Conservation (phyloP, 2,797 vertebrate genomes). For the Meriones psammophilus region DNA sequence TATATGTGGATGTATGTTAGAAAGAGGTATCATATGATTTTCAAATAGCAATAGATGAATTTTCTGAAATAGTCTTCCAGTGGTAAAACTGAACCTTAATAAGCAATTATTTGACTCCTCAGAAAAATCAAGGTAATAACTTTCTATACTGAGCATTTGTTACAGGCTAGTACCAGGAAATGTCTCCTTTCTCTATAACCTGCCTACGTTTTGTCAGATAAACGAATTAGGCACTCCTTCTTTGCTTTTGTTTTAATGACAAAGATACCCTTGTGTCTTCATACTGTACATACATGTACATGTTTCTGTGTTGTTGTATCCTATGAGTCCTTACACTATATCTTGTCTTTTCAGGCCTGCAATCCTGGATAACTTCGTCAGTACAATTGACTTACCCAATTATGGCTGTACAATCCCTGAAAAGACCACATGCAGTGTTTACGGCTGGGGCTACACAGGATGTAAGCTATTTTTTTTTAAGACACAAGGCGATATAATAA, state of each 20-base stretch:
- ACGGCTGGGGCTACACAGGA: constrained; percentile 99
- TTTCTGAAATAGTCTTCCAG: not conserved
- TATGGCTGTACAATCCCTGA: constrained; percentile 96
- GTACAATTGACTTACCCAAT: constrained; percentile 94
- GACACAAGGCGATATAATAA: constrained; percentile 53
- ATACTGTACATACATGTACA: not conserved
- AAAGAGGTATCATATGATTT: not conserved
- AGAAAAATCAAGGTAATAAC: not conserved
- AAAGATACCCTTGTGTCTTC: not conserved
- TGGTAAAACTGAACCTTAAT: not conserved
- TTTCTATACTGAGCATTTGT: not conserved
- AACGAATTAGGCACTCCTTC: not conserved
- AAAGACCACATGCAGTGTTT: constrained; percentile 95
- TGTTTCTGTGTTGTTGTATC: constrained; percentile 7
- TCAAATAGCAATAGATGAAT: constrained; percentile 14
- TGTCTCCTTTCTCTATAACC: not conserved
- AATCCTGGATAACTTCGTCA: constrained; percentile 93
- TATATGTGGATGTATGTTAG: not conserved
- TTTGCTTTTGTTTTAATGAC: not conserved
- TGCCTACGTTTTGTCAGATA: not conserved
- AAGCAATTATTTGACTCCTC: constrained; percentile 10
- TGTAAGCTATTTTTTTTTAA: constrained; percentile 90
- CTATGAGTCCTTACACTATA: not conserved
- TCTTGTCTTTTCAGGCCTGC: constrained; percentile 91
- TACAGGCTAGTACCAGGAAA: constrained; percentile 17